Base-by-base conservation (phyloP, 2,888 invertebrate species). In the Tridacna crocea region DNA sequence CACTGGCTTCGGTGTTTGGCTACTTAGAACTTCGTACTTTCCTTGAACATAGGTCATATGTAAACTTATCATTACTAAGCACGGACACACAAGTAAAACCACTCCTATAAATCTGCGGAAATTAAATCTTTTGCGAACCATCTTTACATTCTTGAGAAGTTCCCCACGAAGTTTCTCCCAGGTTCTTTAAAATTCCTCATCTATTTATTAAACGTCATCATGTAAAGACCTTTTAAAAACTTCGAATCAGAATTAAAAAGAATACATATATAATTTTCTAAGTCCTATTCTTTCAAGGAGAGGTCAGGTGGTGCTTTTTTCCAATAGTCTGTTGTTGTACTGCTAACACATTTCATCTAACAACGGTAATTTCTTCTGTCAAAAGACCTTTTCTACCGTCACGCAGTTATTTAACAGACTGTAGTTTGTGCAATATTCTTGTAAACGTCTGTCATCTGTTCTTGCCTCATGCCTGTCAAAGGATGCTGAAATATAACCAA, bases 21-120 rank as follows among this genome's bases (percentile, higher is more conserved):
- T 10, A 10, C 15, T 11, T 11, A 27, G 12, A 2, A n/a, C 12
- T n/a, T 13, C n/a, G 27, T 63, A 63, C 27, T 63, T 63, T 15
- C 63, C 63, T 63, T 63, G 63, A 27, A 26, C 26, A 63, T 63
- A 63, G 15, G 63, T 63, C 63, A 63, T 63, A 26, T 63, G 63
- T 63, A 63, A 19, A 63, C 27, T 63, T 13, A 63, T 15, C 26
- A 63, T 27, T 10, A 63, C 15, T 26, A 63, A 26, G 8, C 24
- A 19, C 8, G 15, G 11, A 15, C 24, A 63, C 63, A 63, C 13
- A 15, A 63, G 15, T 22, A 63, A 26, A 63, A 63, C 11, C 12
- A 63, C 12, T 17, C 63, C 19, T 26, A 63, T 27, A 63, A 63
- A 63, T 26, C 63, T 24, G 11, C 27, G 24, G 12, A 63, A 27